Evolutionary conservation across 2,797 vertebrate genomes (phyloP), one percentile per base, ranked within the genome.

Genomic region (Toxotes lorentzi): DNA sequence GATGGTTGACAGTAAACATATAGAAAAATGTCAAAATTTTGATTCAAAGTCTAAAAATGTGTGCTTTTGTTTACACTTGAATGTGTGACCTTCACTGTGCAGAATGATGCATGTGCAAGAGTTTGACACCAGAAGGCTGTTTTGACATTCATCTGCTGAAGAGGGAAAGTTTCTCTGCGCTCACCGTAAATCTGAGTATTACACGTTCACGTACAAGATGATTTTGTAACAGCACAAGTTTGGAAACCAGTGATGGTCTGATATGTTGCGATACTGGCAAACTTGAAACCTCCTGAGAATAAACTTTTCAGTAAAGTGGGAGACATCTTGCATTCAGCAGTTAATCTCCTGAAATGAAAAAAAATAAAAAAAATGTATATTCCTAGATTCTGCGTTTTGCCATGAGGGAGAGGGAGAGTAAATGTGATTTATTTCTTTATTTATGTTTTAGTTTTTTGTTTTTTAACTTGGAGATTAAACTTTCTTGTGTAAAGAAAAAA

Each of bases 31-130:
- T 4, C 53, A 60, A 13, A 17, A 24, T 24, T 38, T 61, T 74
- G 34, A 61, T 51, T 64, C 34, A 54, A 65, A 65, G 54, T 61
- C 24, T 58, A 66, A 38, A 30, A 47, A 57, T 3, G 7, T 38
- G 4, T 75, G 24, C 7, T 60, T 64, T 67, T 66, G 17, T 27
- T 70, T 27, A 30, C 51, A 34, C 5, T 62, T 51, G 6, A 5
- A 59, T 62, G 57, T 24, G 69, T 65, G 75, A 56, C 47, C 70
- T 70, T 76, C 32, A 34, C 32, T 27, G 9, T 35, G 19, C 41
- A 70, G 56, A 57, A 45, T 40, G 27, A 54, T 43, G 38, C 27
- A 34, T 67, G 27, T 73, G 19, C 66, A 53, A 30, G 56, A 75
- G 7, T 57, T 50, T 66, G 4, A 69, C 57, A 62, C 9, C 2